phyloP scores from a whole-genome alignment of 2,888 invertebrate species.

The Hydroisotoma schaefferi region DNA sequence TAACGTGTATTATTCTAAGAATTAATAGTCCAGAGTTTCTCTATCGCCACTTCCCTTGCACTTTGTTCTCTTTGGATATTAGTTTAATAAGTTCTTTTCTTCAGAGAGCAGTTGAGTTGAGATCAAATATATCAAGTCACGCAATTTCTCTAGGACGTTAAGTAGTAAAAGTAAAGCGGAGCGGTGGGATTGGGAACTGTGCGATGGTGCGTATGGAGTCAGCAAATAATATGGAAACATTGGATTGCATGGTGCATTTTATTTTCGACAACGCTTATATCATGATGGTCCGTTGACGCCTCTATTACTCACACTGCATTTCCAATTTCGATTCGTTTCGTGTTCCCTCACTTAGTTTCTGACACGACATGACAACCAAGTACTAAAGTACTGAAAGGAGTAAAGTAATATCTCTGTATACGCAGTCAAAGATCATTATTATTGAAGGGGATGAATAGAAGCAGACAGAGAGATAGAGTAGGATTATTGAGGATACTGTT shows the following conservation, averaged over 20 bases:
- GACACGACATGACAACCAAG: conserved; percentile 8
- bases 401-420: no score
- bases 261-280: conserved; percentile 3
- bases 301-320: conserved; percentile 35
- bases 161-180: no score
- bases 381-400: neutral
- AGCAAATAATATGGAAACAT: conserved; percentile 8
- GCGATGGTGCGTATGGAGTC: conserved; percentile 21
- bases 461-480: no score
- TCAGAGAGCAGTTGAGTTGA: no score
- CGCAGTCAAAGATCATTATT: no score
- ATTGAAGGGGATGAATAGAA: no score
- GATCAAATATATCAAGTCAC: conserved; percentile 37
- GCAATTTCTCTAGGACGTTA: no score
- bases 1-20: no score
- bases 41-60: no score
- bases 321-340: conserved; percentile 22
- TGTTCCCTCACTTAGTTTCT: conserved; percentile 15
- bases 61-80: neutral
- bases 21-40: no score
- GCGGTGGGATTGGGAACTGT: no score
- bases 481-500: no score
- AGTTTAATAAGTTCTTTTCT: neutral
- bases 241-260: conserved; percentile 14
- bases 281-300: conserved; percentile 30